Evolutionary conservation across 23 tunicate species (phyloP), one percentile per base, ranked within the genome.

Genomic region (Oikopleura vanhoeffeni): DNA sequence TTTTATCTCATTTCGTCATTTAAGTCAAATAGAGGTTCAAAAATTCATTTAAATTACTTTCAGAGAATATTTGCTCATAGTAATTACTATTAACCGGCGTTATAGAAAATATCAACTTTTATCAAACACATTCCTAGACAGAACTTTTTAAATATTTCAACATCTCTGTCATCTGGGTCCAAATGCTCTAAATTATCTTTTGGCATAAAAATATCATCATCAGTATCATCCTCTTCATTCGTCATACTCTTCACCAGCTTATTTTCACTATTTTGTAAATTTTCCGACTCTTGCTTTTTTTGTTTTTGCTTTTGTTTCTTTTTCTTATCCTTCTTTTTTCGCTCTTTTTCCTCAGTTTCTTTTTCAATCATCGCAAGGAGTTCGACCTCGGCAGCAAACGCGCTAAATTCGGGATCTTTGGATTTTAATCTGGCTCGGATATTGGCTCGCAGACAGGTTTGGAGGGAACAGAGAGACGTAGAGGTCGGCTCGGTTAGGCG

Each of bases 111-210:
- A n/a, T n/a, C n/a, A n/a, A n/a, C n/a, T n/a, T n/a, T n/a, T n/a
- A 49, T 49, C 13, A 49, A 49, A 49, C 64, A 49, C 64, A 49
- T 49, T 13, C 79, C 79, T 71, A 71, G 79, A 30, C 79, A 71
- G 38, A 71, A 71, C 32, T 71, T 71, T 38, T 71, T 71, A 38
- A 71, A 71, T 2, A 18, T 71, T 30, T 71, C 79, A 30, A 71
- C 79, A 32, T 71, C 79, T 71, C 79, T 28, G 32, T 71, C 79
- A 32, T 71, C 79, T 18, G 79, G 79, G 38, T 71, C 79, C 79
- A 71, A 30, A 18, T 30, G 4, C 34, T 71, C 79, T 2, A 71
- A 18, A 38, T 71, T 32, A 38, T 71, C 79, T 3, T 13, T 30
- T 30, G 79, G 79, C 27, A 38, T 71, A 30, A 71, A 71, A 38